Percentiles rank a stretch among this genome's conserved stretches.
These are phyloP conservation scores for Belonocnema kinseyi DNA, from an alignment of 1,140 invertebrate genomes.

Conservation along the genomic window DNA sequence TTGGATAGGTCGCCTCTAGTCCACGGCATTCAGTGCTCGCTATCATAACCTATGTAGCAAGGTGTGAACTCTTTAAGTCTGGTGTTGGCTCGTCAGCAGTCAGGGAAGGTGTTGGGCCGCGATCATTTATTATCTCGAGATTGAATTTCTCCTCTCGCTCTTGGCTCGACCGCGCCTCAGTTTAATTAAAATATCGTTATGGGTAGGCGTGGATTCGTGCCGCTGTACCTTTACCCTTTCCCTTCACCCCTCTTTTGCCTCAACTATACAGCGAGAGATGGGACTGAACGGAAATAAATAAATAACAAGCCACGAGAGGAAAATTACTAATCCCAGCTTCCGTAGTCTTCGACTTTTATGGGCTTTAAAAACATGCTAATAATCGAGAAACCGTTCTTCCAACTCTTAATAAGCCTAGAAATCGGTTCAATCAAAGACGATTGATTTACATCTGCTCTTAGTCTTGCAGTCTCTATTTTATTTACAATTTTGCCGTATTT, in stretches of 20 bases:
- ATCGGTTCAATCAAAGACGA: slow-evolving; percentile 14
- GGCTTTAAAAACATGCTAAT: slow-evolving; percentile 24
- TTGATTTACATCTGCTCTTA: background rate
- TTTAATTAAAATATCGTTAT: slow-evolving; percentile 78
- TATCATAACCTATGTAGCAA: slow-evolving; percentile 58
- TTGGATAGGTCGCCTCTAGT: slow-evolving; percentile 50
- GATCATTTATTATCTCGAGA: slow-evolving; percentile 77
- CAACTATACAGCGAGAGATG: slow-evolving; percentile 33
- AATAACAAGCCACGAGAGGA: slow-evolving; percentile 32
- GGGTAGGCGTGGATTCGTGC: slow-evolving; percentile 75
- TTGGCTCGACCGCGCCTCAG: slow-evolving; percentile 63
- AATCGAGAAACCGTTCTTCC: slow-evolving; percentile 12
- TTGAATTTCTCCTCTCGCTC: slow-evolving; percentile 72
- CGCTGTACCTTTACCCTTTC: slow-evolving; percentile 59
- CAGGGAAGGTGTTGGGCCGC: slow-evolving; percentile 72
- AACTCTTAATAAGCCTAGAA: background rate
- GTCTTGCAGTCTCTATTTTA: no score
- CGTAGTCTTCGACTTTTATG: slow-evolving; percentile 17
- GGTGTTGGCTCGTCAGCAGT: slow-evolving; percentile 72
- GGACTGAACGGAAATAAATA: slow-evolving; percentile 36
- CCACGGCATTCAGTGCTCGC: slow-evolving; percentile 40
- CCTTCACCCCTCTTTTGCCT: slow-evolving; percentile 34
- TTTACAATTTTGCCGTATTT: background rate
- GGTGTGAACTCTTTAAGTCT: slow-evolving; percentile 74
- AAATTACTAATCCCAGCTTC: slow-evolving; percentile 31